Percentiles rank a stretch among this genome's conserved stretches.
Evolutionary conservation across 2,888 invertebrate species (phyloP).

Genomic region (Pomacea canaliculata): DNA sequence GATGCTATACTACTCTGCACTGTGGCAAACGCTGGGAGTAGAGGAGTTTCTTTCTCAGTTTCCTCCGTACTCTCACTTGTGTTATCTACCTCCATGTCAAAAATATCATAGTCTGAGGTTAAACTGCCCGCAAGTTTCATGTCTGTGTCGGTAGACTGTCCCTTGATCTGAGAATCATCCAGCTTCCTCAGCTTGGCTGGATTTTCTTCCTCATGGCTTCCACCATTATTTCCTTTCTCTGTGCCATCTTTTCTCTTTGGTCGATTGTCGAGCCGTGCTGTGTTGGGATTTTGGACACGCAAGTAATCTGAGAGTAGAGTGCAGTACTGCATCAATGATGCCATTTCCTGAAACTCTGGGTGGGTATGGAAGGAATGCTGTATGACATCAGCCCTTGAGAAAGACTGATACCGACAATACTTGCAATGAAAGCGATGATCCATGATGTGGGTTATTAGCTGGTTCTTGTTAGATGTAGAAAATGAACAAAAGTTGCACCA

Average conservation of each 20-base stretch:
- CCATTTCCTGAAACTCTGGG: constrained; percentile 43
- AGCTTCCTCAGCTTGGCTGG: constrained; percentile 9
- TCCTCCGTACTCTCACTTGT: constrained; percentile 12
- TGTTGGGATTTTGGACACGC: constrained; percentile 27
- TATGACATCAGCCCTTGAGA: constrained; percentile 55
- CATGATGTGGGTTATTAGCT: constrained; percentile 49
- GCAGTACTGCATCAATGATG: constrained; percentile 47
- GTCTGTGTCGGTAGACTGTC: background rate
- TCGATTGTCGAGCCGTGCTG: constrained; percentile 3
- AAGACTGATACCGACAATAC: constrained; percentile 56
- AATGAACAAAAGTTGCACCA: constrained; percentile 63
- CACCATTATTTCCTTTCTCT: background rate
- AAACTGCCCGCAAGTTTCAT: background rate
- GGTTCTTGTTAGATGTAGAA: constrained; percentile 44
- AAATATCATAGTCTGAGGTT: constrained; percentile 37
- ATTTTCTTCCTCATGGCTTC: background rate
- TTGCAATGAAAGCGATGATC: constrained; percentile 60
- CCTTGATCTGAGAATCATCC: background rate
- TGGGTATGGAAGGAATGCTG: constrained; percentile 52
- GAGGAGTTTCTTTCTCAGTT: background rate
- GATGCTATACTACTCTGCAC: background rate
- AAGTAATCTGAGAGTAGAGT: constrained; percentile 51
- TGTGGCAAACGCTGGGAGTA: background rate
- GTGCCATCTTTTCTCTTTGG: constrained; percentile 6
- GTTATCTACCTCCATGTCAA: constrained; percentile 46